phyloP scores from a whole-genome alignment of 2,797 vertebrate genomes.

The Antennarius maculatus region DNA sequence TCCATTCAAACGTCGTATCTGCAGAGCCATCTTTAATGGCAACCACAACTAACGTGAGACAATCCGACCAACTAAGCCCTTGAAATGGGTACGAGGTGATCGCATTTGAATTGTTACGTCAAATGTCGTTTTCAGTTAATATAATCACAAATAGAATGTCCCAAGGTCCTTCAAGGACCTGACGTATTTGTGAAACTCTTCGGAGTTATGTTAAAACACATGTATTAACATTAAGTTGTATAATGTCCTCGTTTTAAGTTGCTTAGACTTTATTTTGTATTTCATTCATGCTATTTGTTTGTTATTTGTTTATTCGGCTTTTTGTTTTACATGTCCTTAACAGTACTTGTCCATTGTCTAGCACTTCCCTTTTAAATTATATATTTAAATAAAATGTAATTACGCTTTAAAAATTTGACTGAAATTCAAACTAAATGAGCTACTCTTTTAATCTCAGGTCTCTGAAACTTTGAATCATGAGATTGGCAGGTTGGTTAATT shows the following conservation, averaged over 20 bases:
- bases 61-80: not conserved
- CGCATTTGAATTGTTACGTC: no score
- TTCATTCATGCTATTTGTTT: conserved; percentile 1
- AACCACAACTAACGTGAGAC: not conserved
- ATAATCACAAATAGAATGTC: no score
- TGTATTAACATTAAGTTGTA: no score
- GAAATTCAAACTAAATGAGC: not conserved
- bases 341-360: no score
- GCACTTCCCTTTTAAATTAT: not conserved
- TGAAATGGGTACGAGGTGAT: not conserved
- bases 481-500: conserved; percentile 77
- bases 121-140: no score
- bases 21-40: conserved; percentile 35
- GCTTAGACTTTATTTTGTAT: not conserved
- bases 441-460: conserved; percentile 30
- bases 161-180: no score
- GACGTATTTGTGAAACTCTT: no score
- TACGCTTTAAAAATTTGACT: no score
- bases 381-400: not conserved
- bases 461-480: conserved; percentile 72
- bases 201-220: no score
- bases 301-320: no score
- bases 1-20: conserved; percentile 15
- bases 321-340: not conserved
- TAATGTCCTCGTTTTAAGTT: not conserved